These are phyloP conservation scores for Gymnothorax javanicus DNA, from an alignment of 2,797 vertebrate genomes.

Conservation along the genomic window DNA sequence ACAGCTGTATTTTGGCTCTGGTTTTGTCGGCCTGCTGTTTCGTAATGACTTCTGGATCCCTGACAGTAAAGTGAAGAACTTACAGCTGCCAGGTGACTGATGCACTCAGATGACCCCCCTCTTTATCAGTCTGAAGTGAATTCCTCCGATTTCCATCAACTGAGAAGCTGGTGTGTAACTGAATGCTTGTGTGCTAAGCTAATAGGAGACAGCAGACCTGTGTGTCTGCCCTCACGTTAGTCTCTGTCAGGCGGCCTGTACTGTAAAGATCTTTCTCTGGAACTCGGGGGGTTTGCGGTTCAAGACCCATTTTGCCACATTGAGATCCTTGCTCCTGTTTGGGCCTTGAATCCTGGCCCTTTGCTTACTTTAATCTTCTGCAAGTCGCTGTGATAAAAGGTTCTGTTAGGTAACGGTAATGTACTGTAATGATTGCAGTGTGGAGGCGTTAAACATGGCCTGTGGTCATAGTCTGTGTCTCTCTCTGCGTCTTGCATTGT, in stretches of 20 bases:
- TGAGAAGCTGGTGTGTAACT: background rate
- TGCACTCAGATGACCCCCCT: background rate
- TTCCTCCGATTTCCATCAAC: background rate
- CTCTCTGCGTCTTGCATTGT: too few species aligned
- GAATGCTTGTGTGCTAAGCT: background rate
- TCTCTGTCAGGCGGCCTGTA: too few species aligned
- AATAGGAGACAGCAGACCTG: background rate
- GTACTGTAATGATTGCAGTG: too few species aligned
- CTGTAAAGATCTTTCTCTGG: too few species aligned
- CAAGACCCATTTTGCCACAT: too few species aligned
- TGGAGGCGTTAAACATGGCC: background rate
- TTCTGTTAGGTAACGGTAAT: background rate
- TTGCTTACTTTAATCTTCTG: too few species aligned
- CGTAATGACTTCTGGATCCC: slow-evolving; percentile 5
- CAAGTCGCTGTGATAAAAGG: too few species aligned
- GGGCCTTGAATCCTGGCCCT: too few species aligned
- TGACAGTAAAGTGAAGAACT: background rate
- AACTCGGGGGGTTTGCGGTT: too few species aligned
- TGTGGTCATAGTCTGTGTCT: too few species aligned
- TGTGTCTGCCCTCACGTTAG: background rate
- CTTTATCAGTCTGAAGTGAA: background rate
- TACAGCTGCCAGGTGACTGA: slow-evolving; percentile 11
- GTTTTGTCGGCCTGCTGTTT: background rate
- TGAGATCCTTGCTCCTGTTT: too few species aligned
- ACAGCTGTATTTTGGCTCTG: slow-evolving; percentile 4